Conservation (phyloP, 1,140 invertebrate species). For the Onthophagus taurus region DNA sequence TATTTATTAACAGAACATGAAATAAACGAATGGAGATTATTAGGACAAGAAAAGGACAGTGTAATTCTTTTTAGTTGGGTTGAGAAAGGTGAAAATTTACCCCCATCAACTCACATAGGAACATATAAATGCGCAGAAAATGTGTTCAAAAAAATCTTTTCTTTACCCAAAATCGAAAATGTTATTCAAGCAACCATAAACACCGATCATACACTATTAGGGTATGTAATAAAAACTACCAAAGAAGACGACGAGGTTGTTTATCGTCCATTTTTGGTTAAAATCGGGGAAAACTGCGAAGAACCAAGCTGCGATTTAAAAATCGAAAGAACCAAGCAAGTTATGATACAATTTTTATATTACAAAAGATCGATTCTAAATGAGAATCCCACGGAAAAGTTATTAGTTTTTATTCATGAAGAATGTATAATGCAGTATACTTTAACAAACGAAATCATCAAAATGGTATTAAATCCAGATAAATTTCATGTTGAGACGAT, state of each 20-base stretch:
- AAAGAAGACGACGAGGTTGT: constrained; percentile 25
- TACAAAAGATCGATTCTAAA: constrained; percentile 51
- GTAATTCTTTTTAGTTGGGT: constrained; percentile 60
- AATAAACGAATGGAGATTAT: constrained; percentile 62
- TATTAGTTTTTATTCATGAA: constrained; percentile 66
- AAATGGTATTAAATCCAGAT: constrained; percentile 22
- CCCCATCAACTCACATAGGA: constrained; percentile 40
- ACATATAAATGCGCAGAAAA: constrained; percentile 46
- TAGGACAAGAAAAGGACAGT: constrained; percentile 67
- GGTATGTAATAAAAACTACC: constrained; percentile 51
- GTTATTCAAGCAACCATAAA: constrained; percentile 73
- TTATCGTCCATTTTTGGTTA: constrained; percentile 50
- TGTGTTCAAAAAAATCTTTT: constrained; percentile 48
- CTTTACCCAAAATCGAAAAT: constrained; percentile 51
- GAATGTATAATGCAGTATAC: constrained; percentile 48
- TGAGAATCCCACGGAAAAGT: constrained; percentile 54
- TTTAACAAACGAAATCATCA: constrained; percentile 32
- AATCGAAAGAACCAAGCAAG: constrained; percentile 49
- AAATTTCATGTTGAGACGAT: constrained; percentile 49
- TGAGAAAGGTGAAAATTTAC: constrained; percentile 37
- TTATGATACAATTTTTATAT: constrained; percentile 70
- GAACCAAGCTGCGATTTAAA: constrained; percentile 45
- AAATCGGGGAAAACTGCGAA: constrained; percentile 42
- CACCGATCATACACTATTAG: constrained; percentile 51
- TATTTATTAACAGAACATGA: constrained; percentile 34